Conservation (phyloP, 2,113 vertebrate species). For the Rhabdomys dilectus region DNA sequence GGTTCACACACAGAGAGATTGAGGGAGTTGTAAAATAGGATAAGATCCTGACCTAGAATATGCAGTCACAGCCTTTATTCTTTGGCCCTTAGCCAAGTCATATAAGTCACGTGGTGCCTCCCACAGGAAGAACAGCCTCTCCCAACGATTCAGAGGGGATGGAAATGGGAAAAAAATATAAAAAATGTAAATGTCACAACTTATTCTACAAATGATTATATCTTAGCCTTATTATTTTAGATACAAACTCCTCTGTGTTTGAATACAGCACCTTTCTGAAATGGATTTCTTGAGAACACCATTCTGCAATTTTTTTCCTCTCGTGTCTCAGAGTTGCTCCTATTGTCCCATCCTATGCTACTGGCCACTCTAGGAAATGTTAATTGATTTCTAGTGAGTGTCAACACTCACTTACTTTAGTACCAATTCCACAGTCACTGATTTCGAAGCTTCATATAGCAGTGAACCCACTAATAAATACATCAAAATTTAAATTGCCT, state of each 20-base stretch:
- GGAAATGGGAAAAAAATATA: background rate
- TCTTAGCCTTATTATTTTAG: background rate
- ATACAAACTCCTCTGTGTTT: background rate
- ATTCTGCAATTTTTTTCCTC: background rate
- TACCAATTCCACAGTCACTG: constrained; percentile 32
- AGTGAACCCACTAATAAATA: constrained; percentile 28
- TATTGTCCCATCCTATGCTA: background rate
- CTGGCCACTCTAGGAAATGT: background rate
- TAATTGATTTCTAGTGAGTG: constrained; percentile 48
- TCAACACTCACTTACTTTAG: background rate
- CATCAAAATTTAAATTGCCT: constrained; percentile 52
- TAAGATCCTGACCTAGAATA: background rate
- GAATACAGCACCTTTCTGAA: background rate
- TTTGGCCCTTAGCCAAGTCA: background rate
- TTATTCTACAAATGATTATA: background rate
- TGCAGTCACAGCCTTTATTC: background rate
- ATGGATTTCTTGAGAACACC: constrained; percentile 6
- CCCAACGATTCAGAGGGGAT: background rate
- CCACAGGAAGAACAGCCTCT: background rate
- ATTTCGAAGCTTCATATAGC: constrained; percentile 22
- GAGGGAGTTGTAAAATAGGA: background rate
- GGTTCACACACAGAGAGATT: no score
- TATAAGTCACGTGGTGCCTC: background rate
- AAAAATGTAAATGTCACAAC: background rate
- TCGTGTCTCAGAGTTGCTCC: background rate